Evolutionary conservation across 2,888 invertebrate species (phyloP).

Genomic region (Nowickia ferox): DNA sequence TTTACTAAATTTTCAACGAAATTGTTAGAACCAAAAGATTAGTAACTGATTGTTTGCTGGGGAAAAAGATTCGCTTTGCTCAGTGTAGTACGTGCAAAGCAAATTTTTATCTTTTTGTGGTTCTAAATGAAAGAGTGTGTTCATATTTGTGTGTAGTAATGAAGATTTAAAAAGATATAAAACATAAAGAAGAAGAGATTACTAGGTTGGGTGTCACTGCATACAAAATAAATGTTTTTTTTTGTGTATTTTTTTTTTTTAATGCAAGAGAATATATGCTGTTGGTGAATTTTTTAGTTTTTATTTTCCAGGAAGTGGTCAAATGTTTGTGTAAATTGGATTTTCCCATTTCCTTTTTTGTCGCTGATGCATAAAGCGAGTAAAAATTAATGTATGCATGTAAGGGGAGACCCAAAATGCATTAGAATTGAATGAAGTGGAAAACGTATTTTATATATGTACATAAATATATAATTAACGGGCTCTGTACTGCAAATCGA

Average conservation of each 20-base stretch:
- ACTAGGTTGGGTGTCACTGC: constrained; percentile 26
- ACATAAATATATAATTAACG: too few species aligned
- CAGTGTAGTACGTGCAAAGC: too few species aligned
- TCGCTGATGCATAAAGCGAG: not conserved
- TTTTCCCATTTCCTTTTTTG: not conserved
- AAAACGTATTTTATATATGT: too few species aligned
- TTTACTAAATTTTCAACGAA: too few species aligned
- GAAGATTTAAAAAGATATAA: not conserved
- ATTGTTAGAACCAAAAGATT: too few species aligned
- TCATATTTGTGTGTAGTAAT: not conserved
- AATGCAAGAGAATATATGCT: not conserved
- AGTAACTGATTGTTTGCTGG: too few species aligned
- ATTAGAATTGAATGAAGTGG: too few species aligned
- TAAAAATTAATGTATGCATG: not conserved
- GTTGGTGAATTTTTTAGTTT: constrained; percentile 3
- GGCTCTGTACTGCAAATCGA: too few species aligned
- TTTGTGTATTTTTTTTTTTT: not conserved
- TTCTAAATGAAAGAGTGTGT: not conserved
- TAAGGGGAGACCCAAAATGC: not conserved
- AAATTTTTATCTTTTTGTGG: not conserved
- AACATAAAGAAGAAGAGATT: constrained; percentile 19
- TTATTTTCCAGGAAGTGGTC: constrained; percentile 6
- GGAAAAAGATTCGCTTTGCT: too few species aligned
- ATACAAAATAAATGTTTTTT: constrained; percentile 7
- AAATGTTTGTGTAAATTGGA: constrained; percentile 26